Evolutionary conservation across 2,888 invertebrate genomes (phyloP), one percentile per base, ranked within the genome.

Genomic region (Drymonia ruficornis): DNA sequence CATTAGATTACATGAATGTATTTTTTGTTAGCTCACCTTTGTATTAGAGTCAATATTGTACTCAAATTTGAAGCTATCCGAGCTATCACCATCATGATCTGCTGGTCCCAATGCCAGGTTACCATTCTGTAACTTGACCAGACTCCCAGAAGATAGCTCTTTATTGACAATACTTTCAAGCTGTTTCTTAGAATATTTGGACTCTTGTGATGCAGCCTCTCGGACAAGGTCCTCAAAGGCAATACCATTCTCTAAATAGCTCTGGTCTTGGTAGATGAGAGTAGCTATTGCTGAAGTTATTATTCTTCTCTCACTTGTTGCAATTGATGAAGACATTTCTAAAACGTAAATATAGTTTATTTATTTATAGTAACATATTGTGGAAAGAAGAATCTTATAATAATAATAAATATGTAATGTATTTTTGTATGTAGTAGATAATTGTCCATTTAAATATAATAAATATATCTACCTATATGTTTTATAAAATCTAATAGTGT

Each of bases 281-380:
- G 96, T 95, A 50, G 95, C 95, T 61, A 96, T 95, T 19, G 96
- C 95, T 61, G 95, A 94, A 48, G 95, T 94, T 61, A 96, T 93
- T 70, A 96, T 86, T 67, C 91, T 80, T 78, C 94, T 78, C 80
- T 94, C 84, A 80, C 82, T 86, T 60, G 84, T 81, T 59, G 85
- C 88, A 59, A 86, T 73, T 56, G 83, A 69, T 77, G 92, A 70
- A 60, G 85, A 79, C 94, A 94, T 87, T 90, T 91, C 89, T 87
- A 76, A 57, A 70, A 23, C 70, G 48, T 9, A n/a, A n/a, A 57
- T 51, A 52, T 15, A 40, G 5, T 55, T 28, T 36, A 8, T 19
- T 18, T 13, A 16, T 31, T 15, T 2, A 23, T 23, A 23, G n/a
- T n/a, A n/a, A n/a, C n/a, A n/a, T n/a, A n/a, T n/a, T n/a, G n/a